Evolutionary conservation across 2,113 vertebrate genomes (phyloP), one percentile per base, ranked within the genome.

Genomic region (Aspidoscelis tigris): DNA sequence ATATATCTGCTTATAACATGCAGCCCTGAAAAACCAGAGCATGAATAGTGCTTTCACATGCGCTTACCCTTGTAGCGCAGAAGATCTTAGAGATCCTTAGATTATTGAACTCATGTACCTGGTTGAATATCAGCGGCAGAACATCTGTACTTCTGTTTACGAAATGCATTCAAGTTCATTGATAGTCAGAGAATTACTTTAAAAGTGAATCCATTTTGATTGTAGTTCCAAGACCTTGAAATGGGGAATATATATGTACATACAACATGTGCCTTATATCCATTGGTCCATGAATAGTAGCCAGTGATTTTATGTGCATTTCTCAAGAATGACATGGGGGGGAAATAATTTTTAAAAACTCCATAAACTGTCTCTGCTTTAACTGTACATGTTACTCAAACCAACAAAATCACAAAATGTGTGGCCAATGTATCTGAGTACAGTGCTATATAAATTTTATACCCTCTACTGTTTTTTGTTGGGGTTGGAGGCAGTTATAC

Each of bases 371-470:
- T 44, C 39, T 47, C 24, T 78, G 39, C n/a, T 72, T 72, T 81
- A 81, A 58, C 72, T 72, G 33, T 24, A 72, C 39, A 41, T 33
- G 58, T 71, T 50, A 69, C 43, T 71, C 66, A 84, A 3, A 44
- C 24, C 9, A 75, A 70, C 58, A 43, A 11, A 21, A 77, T 61
- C 20, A 39, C 53, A 55, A 44, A 82, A 41, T 82, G 41, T 82
- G 39, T 41, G 39, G 39, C 58, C 73, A 75, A 22, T 43, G 58
- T 20, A 83, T 75, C 72, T 83, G 61, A 61, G 66, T 43, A 77
- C 47, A 58, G 33, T 39, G 47, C 12, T 84, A 76, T 77, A 84
- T 58, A 58, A 65, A 84, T 70, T 84, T 84, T 69, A 58, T 33
- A 18, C 64, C 75, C 61, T 83, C 33, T 14, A 44, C 24, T 50